phyloP scores from a whole-genome alignment of 2,797 vertebrate species.

The Smutsia temminckii region DNA sequence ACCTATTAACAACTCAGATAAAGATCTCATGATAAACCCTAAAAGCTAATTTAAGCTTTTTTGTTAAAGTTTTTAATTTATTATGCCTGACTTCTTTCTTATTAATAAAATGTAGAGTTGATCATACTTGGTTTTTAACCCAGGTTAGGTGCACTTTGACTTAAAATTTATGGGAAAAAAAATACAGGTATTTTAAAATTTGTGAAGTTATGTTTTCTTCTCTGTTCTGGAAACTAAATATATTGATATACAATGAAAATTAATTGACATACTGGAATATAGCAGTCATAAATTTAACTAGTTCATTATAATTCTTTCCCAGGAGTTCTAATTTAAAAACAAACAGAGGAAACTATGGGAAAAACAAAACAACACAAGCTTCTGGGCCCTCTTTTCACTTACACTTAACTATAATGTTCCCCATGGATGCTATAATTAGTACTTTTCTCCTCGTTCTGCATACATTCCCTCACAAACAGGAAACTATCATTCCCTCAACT shows the following conservation, averaged over 20 bases:
- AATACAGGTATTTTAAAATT: constrained; percentile 23
- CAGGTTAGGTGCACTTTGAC: not conserved
- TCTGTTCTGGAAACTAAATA: not conserved
- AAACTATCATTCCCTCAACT: not conserved
- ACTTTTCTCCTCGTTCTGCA: not conserved
- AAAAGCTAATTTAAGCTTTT: constrained; percentile 10
- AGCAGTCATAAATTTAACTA: not conserved
- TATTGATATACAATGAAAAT: not conserved
- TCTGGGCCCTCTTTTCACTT: not conserved
- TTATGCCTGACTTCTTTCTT: not conserved
- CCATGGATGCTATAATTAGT: not conserved
- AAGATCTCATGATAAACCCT: not conserved
- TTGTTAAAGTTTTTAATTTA: not conserved
- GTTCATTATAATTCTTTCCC: not conserved
- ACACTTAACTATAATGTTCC: not conserved
- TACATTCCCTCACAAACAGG: not conserved
- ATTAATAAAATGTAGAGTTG: constrained; percentile 4
- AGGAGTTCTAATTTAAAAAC: not conserved
- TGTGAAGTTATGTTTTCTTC: not conserved
- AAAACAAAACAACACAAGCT: not conserved
- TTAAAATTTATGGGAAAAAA: not conserved
- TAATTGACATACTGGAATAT: not conserved
- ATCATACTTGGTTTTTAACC: not conserved
- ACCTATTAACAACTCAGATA: not conserved
- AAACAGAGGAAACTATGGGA: not conserved